Evolutionary conservation across 2,888 invertebrate genomes (phyloP).

Genomic region (Prosopocoilus inquinatus): DNA sequence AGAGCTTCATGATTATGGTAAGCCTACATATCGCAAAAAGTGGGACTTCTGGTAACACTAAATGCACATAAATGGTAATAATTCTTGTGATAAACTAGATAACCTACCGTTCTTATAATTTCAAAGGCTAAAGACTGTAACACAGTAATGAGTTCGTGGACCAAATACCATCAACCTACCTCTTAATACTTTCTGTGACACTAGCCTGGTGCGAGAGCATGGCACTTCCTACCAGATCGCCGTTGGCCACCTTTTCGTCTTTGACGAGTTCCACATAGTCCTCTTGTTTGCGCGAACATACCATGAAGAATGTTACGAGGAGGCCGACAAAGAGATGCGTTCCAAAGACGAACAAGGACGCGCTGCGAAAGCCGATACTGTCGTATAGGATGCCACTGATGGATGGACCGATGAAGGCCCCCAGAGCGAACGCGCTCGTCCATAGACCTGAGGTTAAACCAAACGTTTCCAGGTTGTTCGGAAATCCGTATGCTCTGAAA

Average conservation of each 20-base stretch:
- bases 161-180: constrained; percentile 29
- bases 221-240: constrained; percentile 53
- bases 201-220: constrained; percentile 36
- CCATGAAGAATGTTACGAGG: constrained; percentile 50
- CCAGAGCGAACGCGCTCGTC: constrained; percentile 87
- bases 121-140: no score
- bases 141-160: no score
- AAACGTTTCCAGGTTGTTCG: constrained; percentile 84
- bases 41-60: no score
- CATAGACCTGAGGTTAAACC: constrained; percentile 87
- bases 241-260: constrained; percentile 55
- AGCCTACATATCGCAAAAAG: no score
- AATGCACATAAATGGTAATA: no score
- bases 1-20: no score
- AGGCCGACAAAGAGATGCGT: constrained; percentile 64
- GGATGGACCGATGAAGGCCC: constrained; percentile 81
- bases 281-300: constrained; percentile 35
- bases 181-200: constrained; percentile 44
- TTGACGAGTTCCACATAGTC: constrained; percentile 46
- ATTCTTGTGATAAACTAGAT: no score
- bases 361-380: constrained; percentile 66
- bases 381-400: constrained; percentile 73
- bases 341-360: constrained; percentile 68
- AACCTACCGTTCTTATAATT: no score
- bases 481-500: constrained; percentile 68